Evolutionary conservation across 2,888 invertebrate species (phyloP).

Genomic region (Lissonota sp.): DNA sequence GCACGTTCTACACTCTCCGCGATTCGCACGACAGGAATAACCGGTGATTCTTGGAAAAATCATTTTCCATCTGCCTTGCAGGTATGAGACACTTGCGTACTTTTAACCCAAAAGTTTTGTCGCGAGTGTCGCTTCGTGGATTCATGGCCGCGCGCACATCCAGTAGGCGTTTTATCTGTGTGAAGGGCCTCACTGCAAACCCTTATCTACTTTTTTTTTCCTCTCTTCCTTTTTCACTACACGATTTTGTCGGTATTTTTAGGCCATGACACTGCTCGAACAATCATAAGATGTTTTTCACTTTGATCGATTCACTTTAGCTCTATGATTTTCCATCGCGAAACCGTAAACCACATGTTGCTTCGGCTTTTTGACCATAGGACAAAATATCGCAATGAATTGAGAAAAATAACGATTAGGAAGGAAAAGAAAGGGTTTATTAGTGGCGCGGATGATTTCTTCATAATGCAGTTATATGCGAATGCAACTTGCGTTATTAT

Average conservation of each 20-base stretch:
- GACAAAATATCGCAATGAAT: constrained; percentile 1
- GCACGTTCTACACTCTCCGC: constrained; percentile 71
- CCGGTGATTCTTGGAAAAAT: constrained; percentile 31
- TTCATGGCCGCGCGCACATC: background rate
- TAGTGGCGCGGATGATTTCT: background rate
- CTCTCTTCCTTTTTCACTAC: constrained; percentile 41
- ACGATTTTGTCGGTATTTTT: constrained; percentile 30
- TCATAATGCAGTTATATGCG: background rate
- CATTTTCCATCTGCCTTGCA: constrained; percentile 58
- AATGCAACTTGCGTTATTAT: background rate
- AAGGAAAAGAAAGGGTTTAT: background rate
- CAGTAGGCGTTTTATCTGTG: constrained; percentile 1
- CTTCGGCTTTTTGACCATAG: constrained; percentile 5
- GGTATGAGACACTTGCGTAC: constrained; percentile 64
- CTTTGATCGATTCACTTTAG: constrained; percentile 8
- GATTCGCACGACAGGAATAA: constrained; percentile 50
- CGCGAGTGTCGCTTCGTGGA: background rate
- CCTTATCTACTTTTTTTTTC: constrained; percentile 63
- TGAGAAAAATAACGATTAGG: too few relatives aligned
- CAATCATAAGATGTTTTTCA: background rate
- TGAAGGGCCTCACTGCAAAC: constrained; percentile 67
- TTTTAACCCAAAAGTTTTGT: background rate
- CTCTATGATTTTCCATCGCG: constrained; percentile 13
- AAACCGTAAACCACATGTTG: constrained; percentile 57
- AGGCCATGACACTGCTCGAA: background rate